Conservation (phyloP, 2,113 vertebrate genomes). For the Eubucco bourcierii region DNA sequence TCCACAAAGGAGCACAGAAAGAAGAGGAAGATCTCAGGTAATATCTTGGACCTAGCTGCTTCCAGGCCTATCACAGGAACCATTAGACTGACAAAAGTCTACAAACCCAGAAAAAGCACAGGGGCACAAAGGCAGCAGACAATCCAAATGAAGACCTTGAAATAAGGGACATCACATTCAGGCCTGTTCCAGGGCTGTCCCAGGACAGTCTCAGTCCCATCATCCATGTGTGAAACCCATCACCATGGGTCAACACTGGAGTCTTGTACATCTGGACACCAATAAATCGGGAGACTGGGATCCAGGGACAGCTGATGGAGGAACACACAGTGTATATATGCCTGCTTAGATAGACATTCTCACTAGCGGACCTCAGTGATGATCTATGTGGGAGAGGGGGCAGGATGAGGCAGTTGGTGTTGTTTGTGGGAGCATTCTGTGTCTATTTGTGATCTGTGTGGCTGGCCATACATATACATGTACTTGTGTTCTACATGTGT, state of each 20-base stretch:
- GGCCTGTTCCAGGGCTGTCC: not conserved
- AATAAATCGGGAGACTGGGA: not conserved
- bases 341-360: not conserved
- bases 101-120: not conserved
- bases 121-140: not conserved
- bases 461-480: not conserved
- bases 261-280: not conserved
- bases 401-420: not conserved
- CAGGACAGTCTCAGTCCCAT: not conserved
- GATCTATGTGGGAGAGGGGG: not conserved
- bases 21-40: not conserved
- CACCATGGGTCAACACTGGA: accelerated
- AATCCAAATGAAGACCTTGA: not conserved
- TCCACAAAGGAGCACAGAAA: not conserved
- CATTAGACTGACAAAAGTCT: not conserved
- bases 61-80: not conserved
- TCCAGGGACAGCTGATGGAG: not conserved
- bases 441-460: not conserved
- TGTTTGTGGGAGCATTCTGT: not conserved
- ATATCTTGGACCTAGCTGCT: not conserved
- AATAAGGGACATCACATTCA: not conserved
- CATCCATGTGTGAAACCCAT: accelerated
- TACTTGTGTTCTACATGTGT: not conserved
- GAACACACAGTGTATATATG: no score
- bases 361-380: not conserved